Percentiles rank a stretch among this genome's conserved stretches.
Evolutionary conservation across 2,113 vertebrate species (phyloP).

Genomic region (rat (Rattus norvegicus)): GRCr8 NC_086028.1:20737001-20737500

Average conservation of each 20-base stretch:
- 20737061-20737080: not conserved
- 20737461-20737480: not conserved
- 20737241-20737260: too few relatives aligned
- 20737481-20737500: not conserved
- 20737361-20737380: not conserved
- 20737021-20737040: not conserved
- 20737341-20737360: not conserved
- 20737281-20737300: not conserved
- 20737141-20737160: not conserved
- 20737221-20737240: too few relatives aligned
- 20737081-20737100: too few relatives aligned
- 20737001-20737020: not conserved
- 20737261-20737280: not conserved
- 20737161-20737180: not conserved
- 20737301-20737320: not conserved
- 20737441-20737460: not conserved
- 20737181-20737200: too few relatives aligned
- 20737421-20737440: not conserved
- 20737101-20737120: too few relatives aligned
- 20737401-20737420: not conserved
- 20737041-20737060: not conserved
- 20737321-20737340: not conserved
- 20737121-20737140: conserved; percentile 14
- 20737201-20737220: too few relatives aligned
- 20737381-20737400: not conserved